phyloP scores from a whole-genome alignment of 1,140 invertebrate genomes.

The Drosophila tsacasi region DNA sequence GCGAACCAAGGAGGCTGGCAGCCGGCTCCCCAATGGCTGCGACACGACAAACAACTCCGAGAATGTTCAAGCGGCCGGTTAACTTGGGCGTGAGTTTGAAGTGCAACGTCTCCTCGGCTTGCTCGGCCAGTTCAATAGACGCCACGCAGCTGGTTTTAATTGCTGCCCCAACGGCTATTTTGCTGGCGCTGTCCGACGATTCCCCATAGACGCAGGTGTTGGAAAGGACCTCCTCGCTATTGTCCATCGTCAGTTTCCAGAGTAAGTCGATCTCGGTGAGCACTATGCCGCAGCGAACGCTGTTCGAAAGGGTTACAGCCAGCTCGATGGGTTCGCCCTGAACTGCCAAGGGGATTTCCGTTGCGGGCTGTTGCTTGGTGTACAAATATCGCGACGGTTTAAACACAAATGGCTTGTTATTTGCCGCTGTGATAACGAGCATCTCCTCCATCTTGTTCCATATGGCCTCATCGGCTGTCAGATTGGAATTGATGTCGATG shows the following conservation, averaged over 20 bases:
- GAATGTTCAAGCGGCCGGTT: constrained; percentile 84
- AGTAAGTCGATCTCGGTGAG: constrained; percentile 88
- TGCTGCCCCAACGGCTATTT: constrained; percentile 70
- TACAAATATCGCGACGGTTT: constrained; percentile 91
- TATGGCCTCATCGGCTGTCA: constrained; percentile 84
- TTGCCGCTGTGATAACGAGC: constrained; percentile 89
- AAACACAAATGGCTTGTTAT: constrained; percentile 90
- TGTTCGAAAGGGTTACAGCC: constrained; percentile 91
- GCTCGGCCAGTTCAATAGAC: constrained; percentile 84
- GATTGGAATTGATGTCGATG: constrained; percentile 87
- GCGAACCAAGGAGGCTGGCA: constrained; percentile 87
- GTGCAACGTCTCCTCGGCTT: constrained; percentile 80
- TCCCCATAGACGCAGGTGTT: constrained; percentile 83
- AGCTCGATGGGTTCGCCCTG: constrained; percentile 93
- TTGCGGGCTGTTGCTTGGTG: constrained; percentile 88
- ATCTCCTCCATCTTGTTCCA: constrained; percentile 93
- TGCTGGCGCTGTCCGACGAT: constrained; percentile 64
- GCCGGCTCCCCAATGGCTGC: constrained; percentile 78
- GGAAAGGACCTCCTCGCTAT: constrained; percentile 76
- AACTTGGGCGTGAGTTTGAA: constrained; percentile 85
- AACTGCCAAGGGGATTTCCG: constrained; percentile 88
- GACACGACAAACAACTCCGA: constrained; percentile 84
- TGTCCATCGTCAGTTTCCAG: constrained; percentile 89
- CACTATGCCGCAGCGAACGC: constrained; percentile 60
- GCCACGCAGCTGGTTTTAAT: constrained; percentile 85